A percentile compares a stretch with the other conserved stretches of the same genome.
Evolutionary conservation across 2,888 invertebrate species (phyloP).

Genomic region (Chrysotoxum bicinctum): DNA sequence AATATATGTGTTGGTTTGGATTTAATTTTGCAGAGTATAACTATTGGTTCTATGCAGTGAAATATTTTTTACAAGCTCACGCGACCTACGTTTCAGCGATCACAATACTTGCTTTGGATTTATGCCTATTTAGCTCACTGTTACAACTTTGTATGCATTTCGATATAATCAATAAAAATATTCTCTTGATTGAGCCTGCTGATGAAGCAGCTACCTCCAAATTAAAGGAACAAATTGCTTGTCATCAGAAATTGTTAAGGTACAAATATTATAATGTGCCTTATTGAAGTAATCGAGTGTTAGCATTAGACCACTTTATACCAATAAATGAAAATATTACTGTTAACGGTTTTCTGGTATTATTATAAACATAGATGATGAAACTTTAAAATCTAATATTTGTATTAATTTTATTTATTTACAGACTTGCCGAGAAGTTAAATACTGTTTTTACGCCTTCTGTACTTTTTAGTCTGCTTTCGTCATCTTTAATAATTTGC

Average conservation of each 20-base stretch:
- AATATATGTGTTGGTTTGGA: slow-evolving; percentile 33
- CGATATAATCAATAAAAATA: slow-evolving; percentile 50
- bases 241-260: slow-evolving; percentile 24
- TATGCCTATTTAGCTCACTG: slow-evolving; percentile 60
- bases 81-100: not conserved
- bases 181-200: slow-evolving; percentile 37
- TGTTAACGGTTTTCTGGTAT: too few species aligned
- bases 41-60: not conserved
- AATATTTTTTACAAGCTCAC: slow-evolving; percentile 10
- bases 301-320: too few species aligned
- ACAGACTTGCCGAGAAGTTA: slow-evolving; percentile 63
- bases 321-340: too few species aligned
- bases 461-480: slow-evolving; percentile 67
- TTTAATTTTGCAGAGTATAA: not conserved
- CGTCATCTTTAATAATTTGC: slow-evolving; percentile 73
- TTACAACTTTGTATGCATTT: slow-evolving; percentile 70
- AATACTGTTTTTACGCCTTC: slow-evolving; percentile 70
- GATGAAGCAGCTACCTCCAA: not conserved
- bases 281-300: too few species aligned
- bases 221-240: slow-evolving; percentile 4
- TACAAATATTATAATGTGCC: not conserved
- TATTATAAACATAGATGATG: too few species aligned
- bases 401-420: not conserved
- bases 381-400: not conserved
- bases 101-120: slow-evolving; percentile 52